phyloP scores from a whole-genome alignment of 2,113 vertebrate species.

The Solea solea region DNA sequence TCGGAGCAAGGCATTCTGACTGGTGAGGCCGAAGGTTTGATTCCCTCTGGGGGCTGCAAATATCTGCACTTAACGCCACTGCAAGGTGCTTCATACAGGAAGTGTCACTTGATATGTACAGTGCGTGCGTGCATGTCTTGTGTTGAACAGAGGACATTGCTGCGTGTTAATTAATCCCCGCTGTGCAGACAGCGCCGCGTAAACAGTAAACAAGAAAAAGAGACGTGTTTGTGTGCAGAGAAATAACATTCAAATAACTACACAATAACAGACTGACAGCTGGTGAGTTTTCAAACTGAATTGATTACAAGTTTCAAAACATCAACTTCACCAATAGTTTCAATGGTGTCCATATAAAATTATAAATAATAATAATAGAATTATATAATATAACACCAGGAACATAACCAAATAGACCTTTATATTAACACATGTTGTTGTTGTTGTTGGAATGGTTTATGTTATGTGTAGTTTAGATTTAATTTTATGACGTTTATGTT shows the following conservation, averaged over 20 bases:
- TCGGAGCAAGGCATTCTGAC: constrained; percentile 51
- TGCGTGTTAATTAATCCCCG: too few relatives aligned
- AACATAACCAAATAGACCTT: neutral
- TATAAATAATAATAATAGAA: too few relatives aligned
- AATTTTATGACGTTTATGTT: too few relatives aligned
- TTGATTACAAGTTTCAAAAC: neutral
- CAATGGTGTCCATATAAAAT: neutral
- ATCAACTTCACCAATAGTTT: neutral
- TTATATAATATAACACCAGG: neutral
- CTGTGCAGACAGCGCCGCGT: too few relatives aligned
- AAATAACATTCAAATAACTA: too few relatives aligned
- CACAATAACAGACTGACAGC: too few relatives aligned
- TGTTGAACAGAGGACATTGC: neutral
- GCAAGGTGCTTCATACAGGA: constrained; percentile 38
- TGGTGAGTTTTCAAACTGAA: too few relatives aligned
- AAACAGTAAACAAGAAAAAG: too few relatives aligned
- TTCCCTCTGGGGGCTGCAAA: constrained; percentile 38
- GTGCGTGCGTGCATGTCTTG: neutral
- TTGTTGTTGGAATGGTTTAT: too few relatives aligned
- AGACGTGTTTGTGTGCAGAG: too few relatives aligned
- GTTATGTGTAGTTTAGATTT: too few relatives aligned
- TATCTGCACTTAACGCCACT: constrained; percentile 6
- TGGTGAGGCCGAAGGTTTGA: constrained; percentile 54
- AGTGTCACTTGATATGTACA: neutral
- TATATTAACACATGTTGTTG: too few relatives aligned